Evolutionary conservation across 2,797 vertebrate species (phyloP).

Genomic region (Cyprinodon diabolis): DNA sequence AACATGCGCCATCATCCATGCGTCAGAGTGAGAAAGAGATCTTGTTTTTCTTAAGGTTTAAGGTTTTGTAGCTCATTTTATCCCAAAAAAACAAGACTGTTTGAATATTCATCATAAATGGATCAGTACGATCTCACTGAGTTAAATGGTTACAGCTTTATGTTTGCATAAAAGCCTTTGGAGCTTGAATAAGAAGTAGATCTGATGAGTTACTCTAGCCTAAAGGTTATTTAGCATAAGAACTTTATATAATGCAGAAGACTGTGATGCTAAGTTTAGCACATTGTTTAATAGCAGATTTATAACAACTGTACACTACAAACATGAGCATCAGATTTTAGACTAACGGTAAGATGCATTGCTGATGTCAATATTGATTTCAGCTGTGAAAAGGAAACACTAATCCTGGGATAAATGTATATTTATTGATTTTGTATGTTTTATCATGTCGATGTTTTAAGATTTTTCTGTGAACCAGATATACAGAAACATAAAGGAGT

Average conservation of each 20-base stretch:
- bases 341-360: constrained; percentile 8
- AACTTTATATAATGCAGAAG: not conserved
- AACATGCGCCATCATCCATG: not conserved
- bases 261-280: not conserved
- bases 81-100: not conserved
- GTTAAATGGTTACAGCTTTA: not conserved
- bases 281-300: constrained; percentile 15
- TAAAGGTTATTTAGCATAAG: not conserved
- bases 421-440: constrained; percentile 48
- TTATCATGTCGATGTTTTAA: constrained; percentile 12
- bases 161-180: not conserved
- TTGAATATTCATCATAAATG: not conserved
- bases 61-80: not conserved
- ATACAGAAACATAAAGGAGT: constrained; percentile 37
- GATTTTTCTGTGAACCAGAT: constrained; percentile 28
- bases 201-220: not conserved
- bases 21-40: not conserved
- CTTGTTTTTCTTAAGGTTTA: not conserved
- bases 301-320: constrained; percentile 27
- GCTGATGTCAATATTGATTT: not conserved
- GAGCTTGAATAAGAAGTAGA: not conserved
- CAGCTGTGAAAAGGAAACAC: constrained; percentile 8
- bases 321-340: constrained; percentile 7
- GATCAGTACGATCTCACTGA: not conserved
- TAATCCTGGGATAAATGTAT: constrained; percentile 16